Evolutionary conservation across 1,140 invertebrate genomes (phyloP).

Genomic region (Drosophila busckii): DNA sequence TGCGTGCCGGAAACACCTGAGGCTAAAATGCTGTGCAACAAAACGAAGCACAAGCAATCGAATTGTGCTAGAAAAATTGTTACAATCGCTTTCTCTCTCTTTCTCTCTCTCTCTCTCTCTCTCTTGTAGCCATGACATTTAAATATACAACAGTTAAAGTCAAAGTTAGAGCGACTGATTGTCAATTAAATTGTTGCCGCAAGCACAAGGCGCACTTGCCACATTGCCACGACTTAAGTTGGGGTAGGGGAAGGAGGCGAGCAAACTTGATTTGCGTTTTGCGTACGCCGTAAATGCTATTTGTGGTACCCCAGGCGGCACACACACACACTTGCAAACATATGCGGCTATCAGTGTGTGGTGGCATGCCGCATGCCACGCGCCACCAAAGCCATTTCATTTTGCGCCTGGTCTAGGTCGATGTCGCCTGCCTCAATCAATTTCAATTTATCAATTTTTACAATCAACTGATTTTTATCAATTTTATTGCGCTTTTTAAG

Average conservation of each 20-base stretch:
- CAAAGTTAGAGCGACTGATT: conserved; percentile 6
- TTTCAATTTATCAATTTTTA: conserved; percentile 78
- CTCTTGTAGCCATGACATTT: no score
- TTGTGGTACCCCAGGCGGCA: conserved; percentile 45
- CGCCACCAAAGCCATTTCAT: conserved; percentile 47
- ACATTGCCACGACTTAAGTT: no score
- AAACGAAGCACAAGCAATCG: neutral
- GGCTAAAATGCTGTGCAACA: conserved; percentile 3
- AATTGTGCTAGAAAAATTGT: conserved; percentile 1
- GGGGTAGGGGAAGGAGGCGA: no score
- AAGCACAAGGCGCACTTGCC: neutral
- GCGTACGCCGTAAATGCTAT: conserved; percentile 31
- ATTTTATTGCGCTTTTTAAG: conserved; percentile 75
- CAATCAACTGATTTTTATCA: conserved; percentile 77
- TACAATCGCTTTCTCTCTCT: no score
- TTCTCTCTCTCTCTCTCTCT: no score
- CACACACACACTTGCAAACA: conserved; percentile 39
- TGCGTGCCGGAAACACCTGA: conserved; percentile 8
- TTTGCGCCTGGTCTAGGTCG: conserved; percentile 19
- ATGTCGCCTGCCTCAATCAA: conserved; percentile 62
- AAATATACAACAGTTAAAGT: no score
- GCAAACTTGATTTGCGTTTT: conserved; percentile 17
- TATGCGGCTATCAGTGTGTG: conserved; percentile 46
- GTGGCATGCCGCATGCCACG: conserved; percentile 34
- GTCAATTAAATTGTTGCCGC: conserved; percentile 46